These are phyloP conservation scores for Penaeus vannamei DNA, from an alignment of 1,140 invertebrate species.

Conservation along the genomic window DNA sequence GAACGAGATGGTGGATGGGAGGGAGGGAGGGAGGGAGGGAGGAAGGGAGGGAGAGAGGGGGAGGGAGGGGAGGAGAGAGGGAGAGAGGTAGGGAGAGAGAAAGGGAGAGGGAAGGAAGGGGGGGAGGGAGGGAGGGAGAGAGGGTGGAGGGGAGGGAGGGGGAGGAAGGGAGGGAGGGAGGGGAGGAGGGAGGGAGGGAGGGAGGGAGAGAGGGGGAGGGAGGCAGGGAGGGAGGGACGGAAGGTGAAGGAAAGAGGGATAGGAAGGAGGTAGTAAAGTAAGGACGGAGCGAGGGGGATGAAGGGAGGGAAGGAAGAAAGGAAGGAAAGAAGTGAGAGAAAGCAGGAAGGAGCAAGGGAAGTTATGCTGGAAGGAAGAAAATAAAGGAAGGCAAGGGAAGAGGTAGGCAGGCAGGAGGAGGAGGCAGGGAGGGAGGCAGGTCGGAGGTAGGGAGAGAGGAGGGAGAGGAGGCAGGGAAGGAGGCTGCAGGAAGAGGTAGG, in stretches of 20 bases:
- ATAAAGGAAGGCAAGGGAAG: no score
- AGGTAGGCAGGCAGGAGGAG: background rate
- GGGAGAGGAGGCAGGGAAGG: no score
- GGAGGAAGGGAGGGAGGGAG: background rate
- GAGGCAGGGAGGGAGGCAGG: background rate
- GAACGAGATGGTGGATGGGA: background rate
- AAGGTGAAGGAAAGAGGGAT: background rate
- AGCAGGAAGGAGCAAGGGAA: background rate
- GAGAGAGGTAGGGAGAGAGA: background rate
- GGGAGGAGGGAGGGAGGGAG: no score
- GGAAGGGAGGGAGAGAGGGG: background rate
- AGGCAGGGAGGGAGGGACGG: no score
- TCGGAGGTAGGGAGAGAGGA: no score
- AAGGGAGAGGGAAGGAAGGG: background rate
- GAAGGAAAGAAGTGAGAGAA: background rate
- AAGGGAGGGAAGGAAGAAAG: background rate
- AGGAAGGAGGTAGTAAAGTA: background rate
- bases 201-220: background rate
- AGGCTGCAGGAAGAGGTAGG: background rate
- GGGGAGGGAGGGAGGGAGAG: background rate
- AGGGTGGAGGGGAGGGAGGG: background rate
- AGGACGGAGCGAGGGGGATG: no score
- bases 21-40: no score
- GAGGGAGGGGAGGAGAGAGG: background rate
- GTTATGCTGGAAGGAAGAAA: no score